A percentile compares a stretch with the other conserved stretches of the same genome.
These are phyloP conservation scores for Camponotus vicinus DNA, from an alignment of 1,140 invertebrate genomes.

Conservation along the genomic window DNA sequence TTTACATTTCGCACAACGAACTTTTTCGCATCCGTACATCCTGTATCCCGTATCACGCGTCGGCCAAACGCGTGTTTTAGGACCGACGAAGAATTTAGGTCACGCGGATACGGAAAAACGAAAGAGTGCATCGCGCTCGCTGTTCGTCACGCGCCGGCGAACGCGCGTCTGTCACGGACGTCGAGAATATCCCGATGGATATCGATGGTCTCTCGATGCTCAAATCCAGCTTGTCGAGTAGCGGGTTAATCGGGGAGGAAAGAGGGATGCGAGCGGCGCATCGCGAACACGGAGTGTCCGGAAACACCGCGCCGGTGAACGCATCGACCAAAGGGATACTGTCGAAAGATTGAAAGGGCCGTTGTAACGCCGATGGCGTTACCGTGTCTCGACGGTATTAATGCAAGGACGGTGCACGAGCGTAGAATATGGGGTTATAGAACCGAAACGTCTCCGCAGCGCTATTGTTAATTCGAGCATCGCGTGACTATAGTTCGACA, in stretches of 20 bases:
- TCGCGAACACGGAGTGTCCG: conserved; percentile 49
- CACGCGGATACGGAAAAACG: conserved; percentile 40
- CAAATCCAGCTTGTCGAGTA: conserved; percentile 65
- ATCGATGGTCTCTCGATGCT: conserved; percentile 75
- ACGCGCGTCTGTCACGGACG: conserved; percentile 63
- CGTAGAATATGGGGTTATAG: conserved; percentile 16
- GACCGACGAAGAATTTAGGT: conserved; percentile 37
- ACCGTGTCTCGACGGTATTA: conserved; percentile 58
- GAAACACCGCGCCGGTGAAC: conserved; percentile 57
- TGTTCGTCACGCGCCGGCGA: conserved; percentile 56
- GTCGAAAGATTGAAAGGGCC: conserved; percentile 56
- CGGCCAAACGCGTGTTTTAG: conserved; percentile 18
- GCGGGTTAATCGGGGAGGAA: conserved; percentile 30
- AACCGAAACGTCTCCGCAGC: conserved; percentile 40
- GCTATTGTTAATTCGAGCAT: conserved; percentile 51
- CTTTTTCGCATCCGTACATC: conserved; percentile 3
- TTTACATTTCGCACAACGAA: conserved; percentile 24
- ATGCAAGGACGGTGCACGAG: conserved; percentile 47
- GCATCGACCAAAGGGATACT: conserved; percentile 41
- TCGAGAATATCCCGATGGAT: conserved; percentile 66
- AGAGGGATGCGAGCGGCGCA: not conserved
- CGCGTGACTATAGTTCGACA: conserved; percentile 40
- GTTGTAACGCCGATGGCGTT: conserved; percentile 52
- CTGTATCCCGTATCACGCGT: not conserved
- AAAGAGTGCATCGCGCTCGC: conserved; percentile 43